Base-by-base conservation (phyloP, 2,797 vertebrate species). In the Pipistrellus nathusii region DNA sequence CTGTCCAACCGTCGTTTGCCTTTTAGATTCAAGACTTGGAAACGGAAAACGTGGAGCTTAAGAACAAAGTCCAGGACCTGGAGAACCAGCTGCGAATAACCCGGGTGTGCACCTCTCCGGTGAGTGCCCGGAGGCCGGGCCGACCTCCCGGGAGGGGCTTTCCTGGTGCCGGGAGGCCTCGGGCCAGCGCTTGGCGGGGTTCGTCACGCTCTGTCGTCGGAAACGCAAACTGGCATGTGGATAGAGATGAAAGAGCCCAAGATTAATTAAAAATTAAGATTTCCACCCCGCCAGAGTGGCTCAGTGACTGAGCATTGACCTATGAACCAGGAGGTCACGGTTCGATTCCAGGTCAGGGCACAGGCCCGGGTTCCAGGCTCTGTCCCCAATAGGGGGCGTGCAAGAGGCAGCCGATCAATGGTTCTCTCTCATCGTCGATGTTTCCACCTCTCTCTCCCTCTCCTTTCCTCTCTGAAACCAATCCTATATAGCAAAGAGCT, bases 21-120 rank as follows among this genome's bases (percentile, higher is more conserved):
- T 96, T 97, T 73, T 98, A 99, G 99, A 99, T 99, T 98, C 99
- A 99, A 98, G 99, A 99, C 95, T 98, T 99, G 98, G 99, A 99
- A 98, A 98, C 98, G 8, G 99, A 99, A 98, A 99, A 99, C 95
- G 98, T 98, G 71, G 99, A 99, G 95, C 98, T 99, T 82, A 99
- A 99, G 98, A 99, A 99, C 73, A 99, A 99, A 97, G 99, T 99
- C 32, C 99, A 99, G 87, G 98, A 99, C 94, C 98, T 99, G 93
- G 99, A 99, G 97, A 99, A 99, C 77, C 99, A 99, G 96, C 98
- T 99, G 98, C 99, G 98, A 98, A 99, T 99, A 81, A 98, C 98
- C 93, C 99, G 99, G 85, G 98, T 98, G 8, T 97, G 98, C 12
- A 48, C 97, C 0, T 98, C 99, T 84, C 99, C 99, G 95, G 99